Percentiles rank a stretch among this genome's conserved stretches.
Conservation (phyloP, 37 sponge, comb jelly and placozoan genomes). For the Dysidea cf. avara region DNA sequence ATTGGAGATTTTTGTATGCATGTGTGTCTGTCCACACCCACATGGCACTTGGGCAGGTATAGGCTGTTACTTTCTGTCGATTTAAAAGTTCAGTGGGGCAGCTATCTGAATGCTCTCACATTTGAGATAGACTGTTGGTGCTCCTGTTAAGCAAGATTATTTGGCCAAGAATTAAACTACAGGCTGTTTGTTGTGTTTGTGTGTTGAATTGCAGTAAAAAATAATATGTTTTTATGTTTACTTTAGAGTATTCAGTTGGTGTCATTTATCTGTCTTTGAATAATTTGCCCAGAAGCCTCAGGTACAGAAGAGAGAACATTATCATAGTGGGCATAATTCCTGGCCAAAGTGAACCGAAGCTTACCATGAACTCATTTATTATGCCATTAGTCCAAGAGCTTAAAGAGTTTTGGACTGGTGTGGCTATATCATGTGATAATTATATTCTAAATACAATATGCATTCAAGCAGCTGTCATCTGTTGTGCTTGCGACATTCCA, state of each 20-base stretch:
- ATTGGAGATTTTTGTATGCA: too few relatives aligned
- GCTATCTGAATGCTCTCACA: too few relatives aligned
- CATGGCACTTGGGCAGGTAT: too few relatives aligned
- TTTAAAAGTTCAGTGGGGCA: too few relatives aligned
- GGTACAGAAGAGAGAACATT: constrained; percentile 20
- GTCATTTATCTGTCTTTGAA: constrained; percentile 19
- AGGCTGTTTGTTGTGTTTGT: too few relatives aligned
- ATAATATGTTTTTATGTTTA: too few relatives aligned
- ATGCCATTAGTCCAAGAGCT: constrained; percentile 43
- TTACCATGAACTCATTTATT: constrained; percentile 12
- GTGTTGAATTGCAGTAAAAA: too few relatives aligned
- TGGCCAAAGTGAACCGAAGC: constrained; percentile 21
- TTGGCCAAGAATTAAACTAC: too few relatives aligned
- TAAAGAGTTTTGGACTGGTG: constrained; percentile 31
- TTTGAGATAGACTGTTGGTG: too few relatives aligned
- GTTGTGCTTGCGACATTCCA: constrained; percentile 42
- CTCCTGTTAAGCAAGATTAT: too few relatives aligned
- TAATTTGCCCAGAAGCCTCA: constrained; percentile 21
- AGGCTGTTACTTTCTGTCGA: too few relatives aligned
- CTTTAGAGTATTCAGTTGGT: constrained; percentile 28
- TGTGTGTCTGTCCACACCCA: too few relatives aligned
- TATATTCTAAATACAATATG: background rate
- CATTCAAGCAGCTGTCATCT: constrained; percentile 22
- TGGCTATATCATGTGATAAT: background rate
- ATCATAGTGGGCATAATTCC: constrained; percentile 28